phyloP scores from a whole-genome alignment of 1,140 invertebrate species.

The Cyrtorhinus lividipennis region DNA sequence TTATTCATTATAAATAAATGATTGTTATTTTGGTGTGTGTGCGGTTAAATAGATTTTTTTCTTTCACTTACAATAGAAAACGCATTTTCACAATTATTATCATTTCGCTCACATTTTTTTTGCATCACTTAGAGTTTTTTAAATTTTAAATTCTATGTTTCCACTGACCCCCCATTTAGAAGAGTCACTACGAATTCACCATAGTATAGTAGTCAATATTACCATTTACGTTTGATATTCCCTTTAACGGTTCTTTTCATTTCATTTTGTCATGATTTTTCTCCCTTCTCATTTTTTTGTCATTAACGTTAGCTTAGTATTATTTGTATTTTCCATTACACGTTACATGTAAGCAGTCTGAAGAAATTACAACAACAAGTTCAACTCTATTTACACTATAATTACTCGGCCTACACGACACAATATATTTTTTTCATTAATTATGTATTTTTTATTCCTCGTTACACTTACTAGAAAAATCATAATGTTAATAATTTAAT shows the following conservation, averaged over 20 bases:
- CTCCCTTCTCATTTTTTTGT: background rate
- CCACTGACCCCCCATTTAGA: too few relatives aligned
- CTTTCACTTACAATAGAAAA: background rate
- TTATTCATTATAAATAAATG: conserved; percentile 7
- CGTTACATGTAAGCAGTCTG: conserved; percentile 3
- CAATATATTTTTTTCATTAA: background rate
- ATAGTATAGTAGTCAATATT: too few relatives aligned
- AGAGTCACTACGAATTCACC: too few relatives aligned
- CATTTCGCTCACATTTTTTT: background rate
- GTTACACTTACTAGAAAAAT: background rate
- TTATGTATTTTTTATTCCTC: background rate
- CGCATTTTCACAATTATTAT: background rate
- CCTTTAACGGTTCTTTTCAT: too few relatives aligned
- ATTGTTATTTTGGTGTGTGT: conserved; percentile 10
- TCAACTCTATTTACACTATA: conserved; percentile 4
- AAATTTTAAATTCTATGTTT: background rate
- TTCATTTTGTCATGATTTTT: too few relatives aligned
- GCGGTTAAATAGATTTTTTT: background rate
- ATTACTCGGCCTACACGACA: background rate
- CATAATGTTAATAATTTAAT: background rate
- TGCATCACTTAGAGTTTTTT: too few relatives aligned
- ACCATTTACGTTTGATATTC: too few relatives aligned
- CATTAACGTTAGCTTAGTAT: background rate
- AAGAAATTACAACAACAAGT: conserved; percentile 7
- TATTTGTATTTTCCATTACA: background rate